phyloP scores from a whole-genome alignment of 2,888 invertebrate species.

The Pyralis farinalis region DNA sequence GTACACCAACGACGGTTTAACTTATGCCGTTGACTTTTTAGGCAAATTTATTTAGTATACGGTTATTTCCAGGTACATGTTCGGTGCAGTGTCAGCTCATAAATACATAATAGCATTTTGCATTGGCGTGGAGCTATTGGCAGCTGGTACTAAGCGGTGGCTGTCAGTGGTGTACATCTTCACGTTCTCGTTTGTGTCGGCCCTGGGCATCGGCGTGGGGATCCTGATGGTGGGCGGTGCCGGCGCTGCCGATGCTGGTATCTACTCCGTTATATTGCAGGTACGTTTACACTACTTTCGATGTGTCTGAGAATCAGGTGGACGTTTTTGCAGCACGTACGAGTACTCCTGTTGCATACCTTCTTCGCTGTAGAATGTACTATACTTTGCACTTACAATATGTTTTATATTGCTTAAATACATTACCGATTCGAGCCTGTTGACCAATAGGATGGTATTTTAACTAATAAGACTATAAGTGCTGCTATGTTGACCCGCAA shows the following conservation, averaged over 20 bases:
- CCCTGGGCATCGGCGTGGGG: constrained; percentile 88
- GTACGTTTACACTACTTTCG: constrained; percentile 65
- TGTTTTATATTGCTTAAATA: too few species aligned
- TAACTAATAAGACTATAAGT: too few species aligned
- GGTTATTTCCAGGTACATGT: constrained; percentile 85
- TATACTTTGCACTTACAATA: too few species aligned
- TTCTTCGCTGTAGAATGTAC: too few species aligned
- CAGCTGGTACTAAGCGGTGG: constrained; percentile 83
- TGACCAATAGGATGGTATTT: too few species aligned
- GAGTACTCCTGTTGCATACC: too few species aligned
- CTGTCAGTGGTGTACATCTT: constrained; percentile 86
- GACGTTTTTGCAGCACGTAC: too few species aligned
- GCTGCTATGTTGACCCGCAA: too few species aligned
- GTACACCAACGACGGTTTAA: too few species aligned
- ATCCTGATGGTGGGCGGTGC: constrained; percentile 83
- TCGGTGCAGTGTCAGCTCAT: constrained; percentile 91
- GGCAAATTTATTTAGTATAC: constrained; percentile 87
- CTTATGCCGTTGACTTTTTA: too few species aligned
- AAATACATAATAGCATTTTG: constrained; percentile 94
- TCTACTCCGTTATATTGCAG: constrained; percentile 86
- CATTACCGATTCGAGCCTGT: too few species aligned
- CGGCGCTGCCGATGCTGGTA: constrained; percentile 79
- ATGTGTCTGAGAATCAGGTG: too few species aligned
- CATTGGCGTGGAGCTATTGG: constrained; percentile 90
- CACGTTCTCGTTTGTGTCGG: constrained; percentile 90